A percentile compares a stretch with the other conserved stretches of the same genome.
These are phyloP conservation scores for Villa cingulata DNA, from an alignment of 2,888 invertebrate species.

Conservation along the genomic window DNA sequence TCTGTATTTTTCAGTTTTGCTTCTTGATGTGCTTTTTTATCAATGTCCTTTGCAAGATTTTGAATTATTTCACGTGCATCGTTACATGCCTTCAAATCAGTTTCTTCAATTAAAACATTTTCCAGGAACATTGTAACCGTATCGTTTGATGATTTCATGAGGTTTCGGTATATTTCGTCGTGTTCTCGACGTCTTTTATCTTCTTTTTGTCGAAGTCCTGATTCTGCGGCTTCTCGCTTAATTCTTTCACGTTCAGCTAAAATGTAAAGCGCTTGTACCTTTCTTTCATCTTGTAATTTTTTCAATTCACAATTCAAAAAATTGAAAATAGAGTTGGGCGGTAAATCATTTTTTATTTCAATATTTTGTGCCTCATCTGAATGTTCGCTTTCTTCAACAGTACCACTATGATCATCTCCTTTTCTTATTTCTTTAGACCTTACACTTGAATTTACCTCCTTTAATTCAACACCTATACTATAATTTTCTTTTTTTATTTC, in stretches of 20 bases:
- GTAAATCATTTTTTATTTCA: not conserved
- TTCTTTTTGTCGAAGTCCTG: not conserved
- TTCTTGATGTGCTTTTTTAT: conserved; percentile 32
- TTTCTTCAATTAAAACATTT: conserved; percentile 46
- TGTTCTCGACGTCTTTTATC: conserved; percentile 38
- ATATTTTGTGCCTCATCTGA: not conserved
- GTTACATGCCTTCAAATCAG: conserved; percentile 42
- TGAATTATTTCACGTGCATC: conserved; percentile 42
- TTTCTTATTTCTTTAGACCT: not conserved
- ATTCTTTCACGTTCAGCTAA: conserved; percentile 63
- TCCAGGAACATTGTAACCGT: conserved; percentile 49
- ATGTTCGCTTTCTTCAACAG: not conserved
- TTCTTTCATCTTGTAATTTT: conserved; percentile 61
- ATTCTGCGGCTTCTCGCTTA: conserved; percentile 65
- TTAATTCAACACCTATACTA: no score
- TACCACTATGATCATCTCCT: not conserved
- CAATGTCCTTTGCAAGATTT: conserved; percentile 43
- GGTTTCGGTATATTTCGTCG: conserved; percentile 67
- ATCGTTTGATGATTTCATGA: conserved; percentile 34
- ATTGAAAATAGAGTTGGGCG: not conserved
- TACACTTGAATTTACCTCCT: no score
- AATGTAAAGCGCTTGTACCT: conserved; percentile 63
- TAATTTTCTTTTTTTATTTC: no score
- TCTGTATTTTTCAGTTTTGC: not conserved
- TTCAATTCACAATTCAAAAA: conserved; percentile 59